phyloP scores from a whole-genome alignment of 2,797 vertebrate species.

The Antennarius maculatus region DNA sequence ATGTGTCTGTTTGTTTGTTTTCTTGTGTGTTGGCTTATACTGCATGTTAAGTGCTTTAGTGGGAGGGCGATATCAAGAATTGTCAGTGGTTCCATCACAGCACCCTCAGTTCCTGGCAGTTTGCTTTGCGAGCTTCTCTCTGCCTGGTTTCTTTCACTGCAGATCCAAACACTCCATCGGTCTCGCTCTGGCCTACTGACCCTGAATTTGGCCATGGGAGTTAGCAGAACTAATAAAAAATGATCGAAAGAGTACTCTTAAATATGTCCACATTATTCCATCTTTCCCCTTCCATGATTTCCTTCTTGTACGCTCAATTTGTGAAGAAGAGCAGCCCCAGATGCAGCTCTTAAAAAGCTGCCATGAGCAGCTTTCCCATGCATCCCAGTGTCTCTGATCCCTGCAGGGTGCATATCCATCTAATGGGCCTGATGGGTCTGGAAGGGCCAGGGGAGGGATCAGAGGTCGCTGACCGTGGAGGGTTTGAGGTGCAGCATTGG shows the following conservation, averaged over 20 bases:
- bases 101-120: constrained; percentile 63
- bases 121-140: constrained; percentile 52
- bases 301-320: constrained; percentile 45
- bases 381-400: constrained; percentile 62
- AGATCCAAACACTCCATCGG: constrained; percentile 52
- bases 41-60: constrained; percentile 70
- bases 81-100: constrained; percentile 62
- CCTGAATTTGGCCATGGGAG: constrained; percentile 49
- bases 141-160: constrained; percentile 57
- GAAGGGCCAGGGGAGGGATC: constrained; percentile 36
- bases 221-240: constrained; percentile 53
- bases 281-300: constrained; percentile 52
- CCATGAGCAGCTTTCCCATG: constrained; percentile 65
- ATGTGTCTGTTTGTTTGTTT: constrained; percentile 32
- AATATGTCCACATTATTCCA: constrained; percentile 59
- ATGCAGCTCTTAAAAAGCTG: constrained; percentile 44
- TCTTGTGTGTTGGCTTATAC: constrained; percentile 53
- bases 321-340: constrained; percentile 23
- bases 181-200: constrained; percentile 44
- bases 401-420: constrained; percentile 63
- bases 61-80: constrained; percentile 60
- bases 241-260: constrained; percentile 47
- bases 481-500: constrained; percentile 55
- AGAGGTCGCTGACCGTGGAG: constrained; percentile 60
- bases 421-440: constrained; percentile 51